Percentiles rank a stretch among this genome's conserved stretches.
Conservation (phyloP, 2,113 vertebrate species). For the Lycocorax pyrrhopterus region DNA sequence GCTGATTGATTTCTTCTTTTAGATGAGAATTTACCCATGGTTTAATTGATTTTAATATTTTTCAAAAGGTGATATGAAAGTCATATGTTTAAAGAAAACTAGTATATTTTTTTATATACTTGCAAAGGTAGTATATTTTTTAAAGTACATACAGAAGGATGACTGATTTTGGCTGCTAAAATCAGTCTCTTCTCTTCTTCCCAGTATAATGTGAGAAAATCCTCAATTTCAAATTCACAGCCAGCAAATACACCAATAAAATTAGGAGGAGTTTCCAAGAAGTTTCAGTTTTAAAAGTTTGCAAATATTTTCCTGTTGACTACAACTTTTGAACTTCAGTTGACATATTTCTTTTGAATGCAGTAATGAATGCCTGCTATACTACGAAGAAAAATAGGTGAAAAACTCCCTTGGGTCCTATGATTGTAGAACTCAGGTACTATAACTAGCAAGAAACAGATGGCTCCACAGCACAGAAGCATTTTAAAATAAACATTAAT, state of each 20-base stretch:
- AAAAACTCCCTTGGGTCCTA: conserved; percentile 58
- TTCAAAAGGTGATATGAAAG: conserved; percentile 68
- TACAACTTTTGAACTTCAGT: conserved; percentile 38
- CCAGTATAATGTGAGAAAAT: neutral
- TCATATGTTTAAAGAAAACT: conserved; percentile 45
- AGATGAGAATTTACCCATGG: conserved; percentile 64
- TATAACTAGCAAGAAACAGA: conserved; percentile 67
- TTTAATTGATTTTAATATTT: conserved; percentile 71
- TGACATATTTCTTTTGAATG: conserved; percentile 62
- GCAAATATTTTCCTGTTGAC: neutral
- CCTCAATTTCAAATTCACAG: neutral
- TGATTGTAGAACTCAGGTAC: conserved; percentile 56
- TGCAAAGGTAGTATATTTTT: conserved; percentile 35
- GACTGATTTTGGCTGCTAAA: conserved; percentile 15
- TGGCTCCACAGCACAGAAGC: conserved; percentile 60
- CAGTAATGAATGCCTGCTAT: conserved; percentile 42
- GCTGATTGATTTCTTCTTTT: conserved; percentile 68
- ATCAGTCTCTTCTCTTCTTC: neutral
- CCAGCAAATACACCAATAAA: neutral
- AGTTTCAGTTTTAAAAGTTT: conserved; percentile 39
- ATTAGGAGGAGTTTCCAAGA: neutral
- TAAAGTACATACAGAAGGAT: conserved; percentile 24
- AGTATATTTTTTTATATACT: neutral
- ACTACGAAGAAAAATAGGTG: conserved; percentile 60
- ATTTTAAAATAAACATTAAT: conserved; percentile 78